A percentile compares a stretch with the other conserved stretches of the same genome.
These are phyloP conservation scores for Cantharis nigra DNA, from an alignment of 2,888 invertebrate genomes.

Conservation along the genomic window DNA sequence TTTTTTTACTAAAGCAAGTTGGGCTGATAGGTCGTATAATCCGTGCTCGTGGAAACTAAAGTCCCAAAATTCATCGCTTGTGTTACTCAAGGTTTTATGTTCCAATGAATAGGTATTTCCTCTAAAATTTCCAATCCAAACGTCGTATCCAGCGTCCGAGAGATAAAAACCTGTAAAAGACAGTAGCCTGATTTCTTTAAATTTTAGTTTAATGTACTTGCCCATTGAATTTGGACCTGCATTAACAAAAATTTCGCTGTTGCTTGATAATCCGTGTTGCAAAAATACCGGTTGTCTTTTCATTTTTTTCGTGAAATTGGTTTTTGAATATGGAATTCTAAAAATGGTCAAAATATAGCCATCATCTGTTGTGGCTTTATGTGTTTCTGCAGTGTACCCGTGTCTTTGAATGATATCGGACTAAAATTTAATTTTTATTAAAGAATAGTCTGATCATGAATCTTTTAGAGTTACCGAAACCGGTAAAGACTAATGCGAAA, in stretches of 20 bases:
- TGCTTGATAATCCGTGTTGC: slow-evolving; percentile 42
- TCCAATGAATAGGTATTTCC: slow-evolving; percentile 35
- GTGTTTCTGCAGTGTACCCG: slow-evolving; percentile 45
- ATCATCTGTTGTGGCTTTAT: slow-evolving; percentile 46
- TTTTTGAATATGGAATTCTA: slow-evolving; percentile 41
- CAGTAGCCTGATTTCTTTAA: background rate
- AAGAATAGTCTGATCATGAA: too few relatives aligned
- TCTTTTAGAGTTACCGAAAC: too few relatives aligned
- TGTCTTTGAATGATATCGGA: slow-evolving; percentile 47
- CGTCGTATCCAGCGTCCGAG: slow-evolving; percentile 57
- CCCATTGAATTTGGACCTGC: slow-evolving; percentile 28
- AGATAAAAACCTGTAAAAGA: slow-evolving; percentile 42
- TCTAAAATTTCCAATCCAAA: slow-evolving; percentile 57
- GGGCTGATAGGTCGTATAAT: slow-evolving; percentile 29
- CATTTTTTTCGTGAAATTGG: slow-evolving; percentile 3
- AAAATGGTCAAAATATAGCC: slow-evolving; percentile 45
- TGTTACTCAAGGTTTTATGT: slow-evolving; percentile 18
- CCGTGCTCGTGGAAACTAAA: slow-evolving; percentile 34
- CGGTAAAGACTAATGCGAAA: too few relatives aligned
- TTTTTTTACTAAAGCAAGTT: slow-evolving; percentile 27
- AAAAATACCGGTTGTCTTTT: slow-evolving; percentile 45
- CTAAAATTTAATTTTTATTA: slow-evolving; percentile 23
- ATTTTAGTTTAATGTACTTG: background rate
- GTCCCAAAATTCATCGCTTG: slow-evolving; percentile 9
- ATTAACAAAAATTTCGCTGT: slow-evolving; percentile 19